Base-by-base conservation (phyloP, 2,113 vertebrate species). In the Cichladusa arquata region DNA sequence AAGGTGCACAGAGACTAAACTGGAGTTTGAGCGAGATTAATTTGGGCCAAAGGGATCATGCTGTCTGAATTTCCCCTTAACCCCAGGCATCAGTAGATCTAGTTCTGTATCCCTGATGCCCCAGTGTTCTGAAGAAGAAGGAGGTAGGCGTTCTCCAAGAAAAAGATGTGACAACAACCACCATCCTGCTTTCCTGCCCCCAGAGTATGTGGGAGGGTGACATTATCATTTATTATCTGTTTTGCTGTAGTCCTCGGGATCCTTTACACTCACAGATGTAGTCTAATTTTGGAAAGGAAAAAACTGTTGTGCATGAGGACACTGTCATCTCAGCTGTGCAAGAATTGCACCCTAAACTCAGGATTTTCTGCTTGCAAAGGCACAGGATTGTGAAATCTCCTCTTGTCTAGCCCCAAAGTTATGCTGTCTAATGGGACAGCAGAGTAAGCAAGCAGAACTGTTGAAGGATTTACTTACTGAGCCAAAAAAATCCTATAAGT, bases 391-490 rank as follows among this genome's bases (percentile, higher is more conserved):
- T 66, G 44, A 95, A 92, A 84, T 47, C 33, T 25, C 6, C 11
- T 65, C 33, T 81, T 62, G 51, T 44, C 69, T 70, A 88, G 53
- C 29, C 44, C 33, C 44, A 62, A 20, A 84, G 13, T 70, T 84
- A 71, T 73, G 42, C 60, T 58, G 53, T 78, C 69, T 91, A 91
- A 56, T 47, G 48, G 47, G 89, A 91, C 4, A 93, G 64, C 19
- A 83, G 64, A 58, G 33, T 47, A 92, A 94, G 89, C 51, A 89
- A 81, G 81, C 16, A 92, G 48, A 92, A 79, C 69, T 87, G 69
- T 56, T 96, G 81, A 84, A 95, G 87, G 87, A 96, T 91, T 95
- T 92, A 91, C 69, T 87, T 91, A 57, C 26, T 64, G 61, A 89
- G 70, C 60, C 56, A 89, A 87, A 91, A 45, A 91, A 84, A 56